Conservation (phyloP, 2,113 vertebrate species). For the Vidua chalybeata region DNA sequence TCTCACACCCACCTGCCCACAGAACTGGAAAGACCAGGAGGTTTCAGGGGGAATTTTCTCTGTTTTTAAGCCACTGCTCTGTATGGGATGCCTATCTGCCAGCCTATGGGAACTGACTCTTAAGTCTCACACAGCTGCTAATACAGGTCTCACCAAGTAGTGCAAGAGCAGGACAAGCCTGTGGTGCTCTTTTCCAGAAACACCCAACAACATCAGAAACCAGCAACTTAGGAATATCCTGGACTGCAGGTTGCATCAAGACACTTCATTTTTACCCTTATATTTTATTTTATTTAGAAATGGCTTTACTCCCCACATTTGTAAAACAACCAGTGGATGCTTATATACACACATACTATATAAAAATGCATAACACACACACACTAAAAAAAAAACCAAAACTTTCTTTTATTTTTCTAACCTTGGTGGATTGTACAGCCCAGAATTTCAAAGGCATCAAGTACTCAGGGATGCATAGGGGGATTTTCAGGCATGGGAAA, state of each 20-base stretch:
- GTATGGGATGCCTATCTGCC: neutral
- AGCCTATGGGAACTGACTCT: neutral
- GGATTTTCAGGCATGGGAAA: neutral
- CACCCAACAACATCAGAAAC: accelerated
- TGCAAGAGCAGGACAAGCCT: neutral
- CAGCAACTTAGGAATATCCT: neutral
- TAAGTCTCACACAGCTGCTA: neutral
- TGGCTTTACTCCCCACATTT: neutral
- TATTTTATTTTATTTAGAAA: neutral
- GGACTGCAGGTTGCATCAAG: neutral
- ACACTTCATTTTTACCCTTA: neutral
- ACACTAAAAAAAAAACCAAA: neutral
- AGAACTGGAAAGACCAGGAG: neutral
- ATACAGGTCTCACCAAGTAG: neutral
- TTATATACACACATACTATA: neutral
- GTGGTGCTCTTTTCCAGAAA: neutral
- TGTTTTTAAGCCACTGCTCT: neutral
- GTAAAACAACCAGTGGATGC: neutral
- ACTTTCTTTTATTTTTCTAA: neutral
- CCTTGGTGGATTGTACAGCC: neutral
- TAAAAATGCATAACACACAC: neutral
- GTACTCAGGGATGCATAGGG: neutral
- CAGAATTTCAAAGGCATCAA: neutral
- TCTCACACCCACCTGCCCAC: neutral
- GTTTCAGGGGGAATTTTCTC: neutral